A percentile compares a stretch with the other conserved stretches of the same genome.
These are phyloP conservation scores for Lophotriccus pileatus DNA, from an alignment of 2,797 vertebrate genomes.

Conservation along the genomic window DNA sequence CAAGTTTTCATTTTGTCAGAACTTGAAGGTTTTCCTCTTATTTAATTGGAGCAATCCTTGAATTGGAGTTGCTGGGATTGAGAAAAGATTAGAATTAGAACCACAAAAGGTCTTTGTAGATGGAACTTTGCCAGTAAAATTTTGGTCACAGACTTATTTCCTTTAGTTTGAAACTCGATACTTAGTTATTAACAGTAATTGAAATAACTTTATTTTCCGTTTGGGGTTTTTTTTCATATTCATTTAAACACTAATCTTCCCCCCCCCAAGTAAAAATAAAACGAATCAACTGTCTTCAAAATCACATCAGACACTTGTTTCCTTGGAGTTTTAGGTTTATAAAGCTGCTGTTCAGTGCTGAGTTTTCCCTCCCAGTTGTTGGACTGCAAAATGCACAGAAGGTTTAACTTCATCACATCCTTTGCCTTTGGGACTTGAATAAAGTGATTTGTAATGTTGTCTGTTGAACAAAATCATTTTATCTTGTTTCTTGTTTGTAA, in stretches of 20 bases:
- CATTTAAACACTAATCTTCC: not conserved
- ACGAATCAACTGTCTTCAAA: not conserved
- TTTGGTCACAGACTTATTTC: not conserved
- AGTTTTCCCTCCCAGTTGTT: not conserved
- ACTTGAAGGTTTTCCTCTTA: not conserved
- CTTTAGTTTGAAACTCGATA: not conserved
- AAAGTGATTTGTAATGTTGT: not conserved
- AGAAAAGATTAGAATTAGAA: not conserved
- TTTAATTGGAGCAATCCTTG: not conserved
- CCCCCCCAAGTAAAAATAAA: not conserved
- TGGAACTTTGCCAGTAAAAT: not conserved
- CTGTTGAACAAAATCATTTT: conserved; percentile 19
- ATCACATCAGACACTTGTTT: not conserved
- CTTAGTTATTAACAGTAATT: not conserved
- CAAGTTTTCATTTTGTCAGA: not conserved
- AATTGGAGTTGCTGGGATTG: not conserved
- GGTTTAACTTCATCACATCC: not conserved
- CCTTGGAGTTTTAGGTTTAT: not conserved
- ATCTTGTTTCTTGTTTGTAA: not conserved
- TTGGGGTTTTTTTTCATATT: not conserved
- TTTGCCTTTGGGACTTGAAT: not conserved
- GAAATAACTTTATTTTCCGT: not conserved
- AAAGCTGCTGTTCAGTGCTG: not conserved
- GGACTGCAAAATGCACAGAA: not conserved
- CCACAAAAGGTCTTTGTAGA: not conserved